Base-by-base conservation (phyloP, 2,113 vertebrate genomes). In the Hydropotes inermis region DNA sequence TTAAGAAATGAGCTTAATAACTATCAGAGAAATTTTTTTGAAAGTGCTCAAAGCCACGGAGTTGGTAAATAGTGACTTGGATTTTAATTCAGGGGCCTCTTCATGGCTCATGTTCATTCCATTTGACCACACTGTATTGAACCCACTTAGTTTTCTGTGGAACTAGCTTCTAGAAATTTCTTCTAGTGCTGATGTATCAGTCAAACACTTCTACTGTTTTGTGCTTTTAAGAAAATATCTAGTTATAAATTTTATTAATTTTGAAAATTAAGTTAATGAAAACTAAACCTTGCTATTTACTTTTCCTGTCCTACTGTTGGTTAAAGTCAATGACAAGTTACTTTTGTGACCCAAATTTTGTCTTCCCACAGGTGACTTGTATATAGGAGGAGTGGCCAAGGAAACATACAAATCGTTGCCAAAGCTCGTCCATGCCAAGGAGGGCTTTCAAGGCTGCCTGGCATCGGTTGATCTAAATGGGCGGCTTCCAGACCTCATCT, bases 401-500 rank as follows among this genome's bases (percentile, higher is more conserved):
- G 99, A 99, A 95, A 99, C 99, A 98, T 99, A 99, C 98, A 99
- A 99, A 97, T 99, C 99, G 50, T 99, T 99, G 95, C 99, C 99
- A 19, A 99, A 99, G 97, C 99, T 99, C n/a, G 99, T 99, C 43
- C 99, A 99, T 0, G 99, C 99, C 89, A 99, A 99, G 95, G 99
- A 99, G 96, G 99, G 99, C 7, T 99, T 99, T 98, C 99, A 99
- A 97, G 99, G 99, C 96, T 99, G 99, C 96, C 98, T 99, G 98
- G 99, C 99, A 10, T 99, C 99, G 0, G 99, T 99, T 82, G 99
- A 99, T 98, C 99, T 99, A 98, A 99, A 99, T 1, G 99, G 99
- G 95, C 99, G 99, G 2, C 99, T 99, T 91, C 99, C 99, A 25
- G 99, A 99, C 98, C 98, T 99, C 97, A 99, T 99, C 98, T 99